Base-by-base conservation (phyloP, 2,113 vertebrate genomes). In the Carassius auratus region DNA sequence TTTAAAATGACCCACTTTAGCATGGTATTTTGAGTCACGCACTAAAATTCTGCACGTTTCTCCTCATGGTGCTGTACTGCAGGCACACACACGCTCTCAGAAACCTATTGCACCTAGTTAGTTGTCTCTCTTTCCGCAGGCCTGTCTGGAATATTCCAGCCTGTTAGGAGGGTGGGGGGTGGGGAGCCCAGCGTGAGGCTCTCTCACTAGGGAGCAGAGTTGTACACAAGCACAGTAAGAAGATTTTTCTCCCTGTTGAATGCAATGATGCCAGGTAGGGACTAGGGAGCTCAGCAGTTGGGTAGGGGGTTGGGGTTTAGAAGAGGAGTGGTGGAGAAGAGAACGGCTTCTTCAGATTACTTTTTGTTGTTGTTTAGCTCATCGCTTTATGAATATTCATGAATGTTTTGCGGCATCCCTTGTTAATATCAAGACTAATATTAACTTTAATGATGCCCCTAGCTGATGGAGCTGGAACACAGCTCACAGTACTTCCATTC, bases 321-420 rank as follows among this genome's bases (percentile, higher is more conserved):
- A 48, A 38, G 26, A 84, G 9, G 8, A 9, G 38, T 68, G 36
- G 23, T 61, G 5, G 30, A 79, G 69, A 59, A 50, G 62, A 85
- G 38, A 55, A 8, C 48, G 4, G 0, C 0, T 1, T 3, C 10
- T 45, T 38, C 3, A 0, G 17, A 81, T 81, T 10, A 52, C 17
- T 2, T 66, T 81, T 66, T 66, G 17, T 30, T 62, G 26, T 62
- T 9, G 5, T 57, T 64, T 23, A 45, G 36, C 59, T 45, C 1
- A 0, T 19, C 36, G 0, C 38, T n/a, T 38, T 71, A 59, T 90
- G 66, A 86, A 89, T 90, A 87, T 89, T 86, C 78, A 91, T 78
- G 17, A 83, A 48, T 4, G 57, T 23, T 68, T 75, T 68, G 77
- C 23, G 48, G 0, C 78, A 80, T 73, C 9, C 87, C 14, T 86